Evolutionary conservation across 2,113 vertebrate genomes (phyloP).

Genomic region (Damaliscus lunatus): DNA sequence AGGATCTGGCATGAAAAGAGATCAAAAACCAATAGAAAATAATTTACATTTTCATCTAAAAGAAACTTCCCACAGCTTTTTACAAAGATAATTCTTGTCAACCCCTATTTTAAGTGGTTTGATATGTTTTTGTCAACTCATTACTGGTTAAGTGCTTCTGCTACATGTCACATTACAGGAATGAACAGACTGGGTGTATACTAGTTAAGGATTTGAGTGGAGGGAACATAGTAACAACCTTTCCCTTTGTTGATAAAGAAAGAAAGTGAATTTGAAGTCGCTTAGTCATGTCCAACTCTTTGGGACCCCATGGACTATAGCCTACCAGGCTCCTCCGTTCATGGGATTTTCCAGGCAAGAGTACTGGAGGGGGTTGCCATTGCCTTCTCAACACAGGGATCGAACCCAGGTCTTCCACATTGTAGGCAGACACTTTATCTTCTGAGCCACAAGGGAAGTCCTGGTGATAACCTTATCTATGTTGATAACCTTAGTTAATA

Average conservation of each 20-base stretch:
- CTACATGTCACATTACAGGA: neutral
- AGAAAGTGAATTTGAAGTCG: neutral
- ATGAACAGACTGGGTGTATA: neutral
- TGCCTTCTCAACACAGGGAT: neutral
- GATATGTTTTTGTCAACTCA: neutral
- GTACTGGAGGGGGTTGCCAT: neutral
- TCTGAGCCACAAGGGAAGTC: neutral
- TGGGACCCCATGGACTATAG: neutral
- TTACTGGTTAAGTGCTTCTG: neutral
- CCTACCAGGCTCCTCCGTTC: neutral
- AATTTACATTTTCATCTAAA: neutral
- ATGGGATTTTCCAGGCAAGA: neutral
- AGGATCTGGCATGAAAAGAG: neutral
- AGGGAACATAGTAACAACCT: neutral
- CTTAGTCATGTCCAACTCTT: neutral
- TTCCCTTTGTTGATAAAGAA: neutral
- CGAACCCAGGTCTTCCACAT: neutral
- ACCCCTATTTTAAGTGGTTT: neutral
- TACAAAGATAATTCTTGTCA: constrained; percentile 1
- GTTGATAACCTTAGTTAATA: neutral
- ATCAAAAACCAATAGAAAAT: neutral
- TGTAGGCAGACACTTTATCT: neutral
- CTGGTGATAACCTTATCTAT: neutral
- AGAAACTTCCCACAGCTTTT: neutral
- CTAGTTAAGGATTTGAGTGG: neutral